phyloP scores from a whole-genome alignment of 2,888 invertebrate genomes.

The Synergus japonicus region DNA sequence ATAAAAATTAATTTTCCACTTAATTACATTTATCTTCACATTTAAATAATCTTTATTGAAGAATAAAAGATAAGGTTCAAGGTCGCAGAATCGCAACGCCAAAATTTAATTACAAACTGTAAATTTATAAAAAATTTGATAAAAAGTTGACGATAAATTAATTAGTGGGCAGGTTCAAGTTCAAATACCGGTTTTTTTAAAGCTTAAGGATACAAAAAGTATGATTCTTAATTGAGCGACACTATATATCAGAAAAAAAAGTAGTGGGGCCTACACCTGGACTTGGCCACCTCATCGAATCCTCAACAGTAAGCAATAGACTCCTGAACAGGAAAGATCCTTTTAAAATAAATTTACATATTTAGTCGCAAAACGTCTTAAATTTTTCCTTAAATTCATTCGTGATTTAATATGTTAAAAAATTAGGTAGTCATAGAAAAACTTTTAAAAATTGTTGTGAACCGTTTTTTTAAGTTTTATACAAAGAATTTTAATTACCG shows the following conservation, averaged over 20 bases:
- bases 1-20: neutral
- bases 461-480: neutral
- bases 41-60: neutral
- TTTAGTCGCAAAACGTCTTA: neutral
- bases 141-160: neutral
- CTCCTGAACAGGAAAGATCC: constrained; percentile 26
- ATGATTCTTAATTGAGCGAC: constrained; percentile 1
- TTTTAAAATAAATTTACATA: neutral
- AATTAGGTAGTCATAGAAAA: neutral
- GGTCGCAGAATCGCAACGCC: neutral
- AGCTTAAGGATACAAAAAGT: neutral
- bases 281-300: constrained; percentile 22
- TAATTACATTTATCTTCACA: neutral
- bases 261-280: constrained; percentile 6
- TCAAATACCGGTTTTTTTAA: neutral
- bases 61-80: neutral
- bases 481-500: constrained; percentile 12
- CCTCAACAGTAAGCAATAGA: constrained; percentile 16
- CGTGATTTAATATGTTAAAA: neutral
- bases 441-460: neutral
- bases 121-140: neutral
- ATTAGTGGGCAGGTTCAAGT: constrained; percentile 8
- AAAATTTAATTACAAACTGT: neutral
- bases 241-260: constrained; percentile 8
- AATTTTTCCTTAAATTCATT: neutral